phyloP scores from a whole-genome alignment of 2,113 vertebrate genomes.

The Laterallus jamaicensis region DNA sequence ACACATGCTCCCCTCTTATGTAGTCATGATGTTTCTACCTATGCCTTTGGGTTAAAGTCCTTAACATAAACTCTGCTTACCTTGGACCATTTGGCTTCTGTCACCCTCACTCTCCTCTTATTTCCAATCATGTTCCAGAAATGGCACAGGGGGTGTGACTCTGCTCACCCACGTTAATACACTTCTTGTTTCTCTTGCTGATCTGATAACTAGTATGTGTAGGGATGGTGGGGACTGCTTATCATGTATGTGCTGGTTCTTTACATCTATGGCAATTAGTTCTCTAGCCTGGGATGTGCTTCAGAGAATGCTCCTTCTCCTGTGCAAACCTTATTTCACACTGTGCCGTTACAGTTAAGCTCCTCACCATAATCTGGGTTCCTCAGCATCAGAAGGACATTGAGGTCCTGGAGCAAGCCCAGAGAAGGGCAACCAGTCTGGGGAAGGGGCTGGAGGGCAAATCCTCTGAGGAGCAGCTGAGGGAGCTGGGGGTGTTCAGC shows the following conservation, averaged over 20 bases:
- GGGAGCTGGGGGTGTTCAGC: no score
- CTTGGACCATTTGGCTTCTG: background rate
- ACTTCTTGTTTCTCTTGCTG: background rate
- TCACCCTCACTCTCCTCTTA: background rate
- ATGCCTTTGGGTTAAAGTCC: background rate
- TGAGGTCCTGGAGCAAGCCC: no score
- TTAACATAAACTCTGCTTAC: background rate
- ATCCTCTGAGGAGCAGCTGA: no score
- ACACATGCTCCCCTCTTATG: background rate
- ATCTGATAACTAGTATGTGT: rapidly evolving
- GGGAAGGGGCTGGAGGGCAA: no score
- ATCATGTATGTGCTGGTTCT: background rate
- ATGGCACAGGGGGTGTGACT: background rate
- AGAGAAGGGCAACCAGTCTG: no score
- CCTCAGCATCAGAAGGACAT: no score
- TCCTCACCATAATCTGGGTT: no score
- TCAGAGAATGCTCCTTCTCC: background rate
- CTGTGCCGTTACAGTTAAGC: no score
- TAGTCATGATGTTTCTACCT: background rate
- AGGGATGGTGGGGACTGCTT: no score
- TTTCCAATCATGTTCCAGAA: background rate
- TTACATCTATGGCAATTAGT: background rate
- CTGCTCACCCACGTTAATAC: rapidly evolving
- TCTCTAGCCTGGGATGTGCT: background rate
- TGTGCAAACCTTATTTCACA: background rate